Conservation (phyloP, 2,888 invertebrate species). For the Anorthoa munda region DNA sequence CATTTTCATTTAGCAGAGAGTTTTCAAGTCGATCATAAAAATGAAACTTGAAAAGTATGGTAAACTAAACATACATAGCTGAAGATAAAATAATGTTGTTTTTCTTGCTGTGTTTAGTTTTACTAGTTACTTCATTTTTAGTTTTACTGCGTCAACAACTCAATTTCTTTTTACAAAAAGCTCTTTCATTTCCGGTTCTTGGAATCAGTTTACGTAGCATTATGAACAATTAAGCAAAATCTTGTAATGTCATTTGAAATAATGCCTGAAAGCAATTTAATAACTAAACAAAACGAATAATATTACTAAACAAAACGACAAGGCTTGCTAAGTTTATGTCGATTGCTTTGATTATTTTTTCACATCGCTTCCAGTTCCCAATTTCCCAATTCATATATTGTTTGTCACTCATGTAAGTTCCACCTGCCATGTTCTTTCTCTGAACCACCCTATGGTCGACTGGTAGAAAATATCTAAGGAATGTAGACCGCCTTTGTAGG, state of each 20-base stretch:
- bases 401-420: no score
- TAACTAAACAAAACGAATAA: not conserved
- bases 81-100: not conserved
- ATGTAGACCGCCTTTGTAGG: no score
- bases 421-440: no score
- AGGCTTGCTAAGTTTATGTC: not conserved
- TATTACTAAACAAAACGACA: not conserved
- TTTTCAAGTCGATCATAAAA: constrained; percentile 13
- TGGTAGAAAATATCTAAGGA: no score
- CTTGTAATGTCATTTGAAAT: no score
- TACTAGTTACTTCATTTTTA: not conserved
- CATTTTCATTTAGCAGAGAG: constrained; percentile 4
- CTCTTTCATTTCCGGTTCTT: no score
- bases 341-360: not conserved
- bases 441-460: no score
- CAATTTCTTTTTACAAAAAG: no score
- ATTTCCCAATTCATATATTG: no score
- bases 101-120: not conserved
- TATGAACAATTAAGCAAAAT: no score
- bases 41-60: not conserved
- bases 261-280: not conserved
- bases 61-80: not conserved
- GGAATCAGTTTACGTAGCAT: no score
- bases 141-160: not conserved
- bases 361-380: no score